phyloP scores from a whole-genome alignment of 2,113 vertebrate species.

The Sapajus apella region DNA sequence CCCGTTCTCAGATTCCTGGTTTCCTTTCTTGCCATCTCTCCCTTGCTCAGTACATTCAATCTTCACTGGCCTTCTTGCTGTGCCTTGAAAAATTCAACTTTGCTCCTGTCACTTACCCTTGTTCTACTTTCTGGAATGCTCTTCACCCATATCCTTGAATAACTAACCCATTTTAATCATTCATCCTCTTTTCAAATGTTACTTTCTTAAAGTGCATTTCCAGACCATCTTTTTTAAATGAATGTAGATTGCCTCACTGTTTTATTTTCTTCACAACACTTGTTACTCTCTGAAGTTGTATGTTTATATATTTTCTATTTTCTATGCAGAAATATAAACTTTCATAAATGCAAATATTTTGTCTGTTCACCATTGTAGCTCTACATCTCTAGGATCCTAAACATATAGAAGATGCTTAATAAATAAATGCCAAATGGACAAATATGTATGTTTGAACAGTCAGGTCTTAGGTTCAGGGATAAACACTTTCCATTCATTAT shows the following conservation, averaged over 20 bases:
- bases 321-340: background rate
- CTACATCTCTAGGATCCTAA: background rate
- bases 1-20: background rate
- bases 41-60: background rate
- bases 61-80: background rate
- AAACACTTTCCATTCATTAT: background rate
- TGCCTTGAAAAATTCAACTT: background rate
- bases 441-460: background rate
- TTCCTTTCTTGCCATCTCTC: background rate
- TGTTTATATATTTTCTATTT: constrained; percentile 14
- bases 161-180: background rate
- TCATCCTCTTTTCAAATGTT: background rate
- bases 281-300: background rate
- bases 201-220: background rate
- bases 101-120: background rate
- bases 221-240: background rate
- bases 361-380: background rate
- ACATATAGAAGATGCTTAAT: background rate
- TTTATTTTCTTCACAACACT: background rate
- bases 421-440: background rate
- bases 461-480: background rate
- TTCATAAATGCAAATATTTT: background rate
- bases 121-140: background rate
- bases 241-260: background rate
- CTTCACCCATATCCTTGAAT: background rate